Conservation (phyloP, 2,113 vertebrate species). For the Raja brachyura region DNA sequence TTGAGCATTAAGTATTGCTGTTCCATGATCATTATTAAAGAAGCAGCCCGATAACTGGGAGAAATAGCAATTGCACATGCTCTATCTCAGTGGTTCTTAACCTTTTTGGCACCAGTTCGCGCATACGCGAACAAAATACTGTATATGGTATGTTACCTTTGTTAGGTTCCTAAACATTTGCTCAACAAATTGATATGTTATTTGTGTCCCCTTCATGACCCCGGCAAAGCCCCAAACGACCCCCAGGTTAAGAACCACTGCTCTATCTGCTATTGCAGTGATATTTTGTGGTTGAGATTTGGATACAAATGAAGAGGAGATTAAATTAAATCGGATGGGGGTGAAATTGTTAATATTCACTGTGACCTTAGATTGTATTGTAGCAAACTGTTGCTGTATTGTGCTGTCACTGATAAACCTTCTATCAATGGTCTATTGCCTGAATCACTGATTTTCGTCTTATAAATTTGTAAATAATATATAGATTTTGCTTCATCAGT, state of each 20-base stretch:
- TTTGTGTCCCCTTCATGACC: too few species aligned
- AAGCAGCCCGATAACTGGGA: background rate
- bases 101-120: too few species aligned
- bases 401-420: background rate
- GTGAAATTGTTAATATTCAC: background rate
- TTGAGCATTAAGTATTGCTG: background rate
- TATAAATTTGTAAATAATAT: background rate
- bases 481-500: too few species aligned
- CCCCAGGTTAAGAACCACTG: too few species aligned
- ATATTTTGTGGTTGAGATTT: background rate
- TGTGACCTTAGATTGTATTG: background rate
- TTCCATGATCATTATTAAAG: background rate
- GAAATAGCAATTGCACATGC: background rate
- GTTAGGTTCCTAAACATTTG: too few species aligned
- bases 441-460: background rate
- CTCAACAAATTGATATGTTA: too few species aligned
- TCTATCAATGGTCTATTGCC: background rate
- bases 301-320: background rate
- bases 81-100: too few species aligned
- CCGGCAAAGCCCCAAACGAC: too few species aligned
- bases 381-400: background rate
- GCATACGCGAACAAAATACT: too few species aligned
- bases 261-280: background rate
- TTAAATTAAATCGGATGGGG: background rate
- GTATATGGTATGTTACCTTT: too few species aligned